phyloP scores from a whole-genome alignment of 2,113 vertebrate genomes.

The Percopsis transmontana region DNA sequence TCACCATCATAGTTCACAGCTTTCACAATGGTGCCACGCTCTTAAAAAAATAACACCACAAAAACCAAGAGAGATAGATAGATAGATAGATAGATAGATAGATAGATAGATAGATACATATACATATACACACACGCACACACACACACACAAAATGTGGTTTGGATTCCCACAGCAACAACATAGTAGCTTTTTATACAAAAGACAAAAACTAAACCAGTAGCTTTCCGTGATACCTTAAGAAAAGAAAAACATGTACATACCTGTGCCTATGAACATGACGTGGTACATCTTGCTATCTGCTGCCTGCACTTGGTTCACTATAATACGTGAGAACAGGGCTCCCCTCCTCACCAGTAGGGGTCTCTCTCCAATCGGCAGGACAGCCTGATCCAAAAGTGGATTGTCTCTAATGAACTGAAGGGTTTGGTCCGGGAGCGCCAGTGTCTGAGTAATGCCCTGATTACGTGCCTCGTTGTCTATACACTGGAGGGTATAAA shows the following conservation, averaged over 20 bases:
- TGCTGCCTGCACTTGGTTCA: slow-evolving; percentile 63
- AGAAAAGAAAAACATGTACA: slow-evolving; percentile 14
- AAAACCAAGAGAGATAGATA: no score
- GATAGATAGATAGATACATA: no score
- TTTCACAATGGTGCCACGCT: slow-evolving; percentile 80
- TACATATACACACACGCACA: no score
- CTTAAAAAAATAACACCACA: slow-evolving; percentile 51
- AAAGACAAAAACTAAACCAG: not conserved
- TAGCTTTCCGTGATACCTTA: slow-evolving; percentile 1
- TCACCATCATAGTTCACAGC: slow-evolving; percentile 74
- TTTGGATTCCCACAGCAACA: not conserved
- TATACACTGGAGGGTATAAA: slow-evolving; percentile 65
- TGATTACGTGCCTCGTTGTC: slow-evolving; percentile 55
- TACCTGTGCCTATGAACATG: slow-evolving; percentile 84
- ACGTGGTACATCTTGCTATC: slow-evolving; percentile 65
- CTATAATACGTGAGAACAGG: slow-evolving; percentile 73
- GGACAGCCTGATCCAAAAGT: slow-evolving; percentile 76
- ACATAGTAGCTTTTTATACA: not conserved
- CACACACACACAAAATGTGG: not conserved
- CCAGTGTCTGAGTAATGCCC: slow-evolving; percentile 58
- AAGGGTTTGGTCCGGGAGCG: slow-evolving; percentile 78
- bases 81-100: no score
- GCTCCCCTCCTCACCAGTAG: slow-evolving; percentile 72
- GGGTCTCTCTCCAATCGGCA: slow-evolving; percentile 56
- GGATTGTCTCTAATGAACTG: slow-evolving; percentile 78